Base-by-base conservation (phyloP, 2,113 vertebrate species). In the Chauna torquata region DNA sequence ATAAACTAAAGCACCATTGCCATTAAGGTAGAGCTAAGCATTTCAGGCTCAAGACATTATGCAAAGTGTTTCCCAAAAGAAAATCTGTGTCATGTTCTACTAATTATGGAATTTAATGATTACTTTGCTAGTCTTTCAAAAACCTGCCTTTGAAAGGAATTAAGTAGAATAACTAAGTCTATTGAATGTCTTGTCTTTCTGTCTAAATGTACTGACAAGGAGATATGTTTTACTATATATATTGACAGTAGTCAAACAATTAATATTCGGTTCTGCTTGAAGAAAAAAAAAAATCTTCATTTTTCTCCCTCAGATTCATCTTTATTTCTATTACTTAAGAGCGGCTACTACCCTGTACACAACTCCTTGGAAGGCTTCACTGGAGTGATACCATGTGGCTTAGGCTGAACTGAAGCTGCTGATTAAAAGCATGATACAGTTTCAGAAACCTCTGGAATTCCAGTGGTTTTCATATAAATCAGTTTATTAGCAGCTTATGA, bases 351-450 rank as follows among this genome's bases (percentile, higher is more conserved):
- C 17, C 2, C 30, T 3, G 4, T 77, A 57, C 9, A 54, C 36
- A 82, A 25, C 27, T 79, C 68, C 92, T 78, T 92, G 81, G 94
- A 92, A 94, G 30, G 18, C 36, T 93, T 93, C 66, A 68, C 77
- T 50, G 87, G 58, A 87, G 24, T 75, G 61, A 64, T 91, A 71
- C 91, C 82, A 78, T 4, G 20, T 82, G 40, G 57, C 55, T 89
- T 76, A 68, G 47, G 38, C 22, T 52, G 54, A 93, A 69, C 36
- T 92, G 52, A 93, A 95, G 54, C 74, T 87, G 16, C 38, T 17
- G 6, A 18, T 83, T 94, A 91, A 88, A 93, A 84, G 71, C 57
- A 86, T 50, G 69, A 23, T 62, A 27, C 12, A 68, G 47, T 54
- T 91, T 94, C 86, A 92, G 52, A 77, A 92, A 59, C 58, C 44